These are phyloP conservation scores for Denticeps clupeoides DNA, from an alignment of 2,797 vertebrate genomes.

Conservation along the genomic window DNA sequence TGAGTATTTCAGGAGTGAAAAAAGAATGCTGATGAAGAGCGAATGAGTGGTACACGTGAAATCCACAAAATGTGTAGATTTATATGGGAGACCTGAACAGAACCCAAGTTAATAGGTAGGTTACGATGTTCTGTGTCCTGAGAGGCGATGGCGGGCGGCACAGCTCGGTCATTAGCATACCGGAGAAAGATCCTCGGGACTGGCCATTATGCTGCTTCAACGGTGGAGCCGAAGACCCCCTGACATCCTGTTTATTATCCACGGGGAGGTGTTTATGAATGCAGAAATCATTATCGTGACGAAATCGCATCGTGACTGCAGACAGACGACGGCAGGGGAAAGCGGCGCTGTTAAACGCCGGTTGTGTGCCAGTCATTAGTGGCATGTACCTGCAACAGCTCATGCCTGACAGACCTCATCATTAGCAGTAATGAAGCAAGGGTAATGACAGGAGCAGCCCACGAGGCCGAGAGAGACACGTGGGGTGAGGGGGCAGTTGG, in stretches of 20 bases:
- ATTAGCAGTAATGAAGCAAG: conserved; percentile 7
- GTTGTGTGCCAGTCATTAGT: background rate
- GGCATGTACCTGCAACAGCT: background rate
- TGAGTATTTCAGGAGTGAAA: too few species aligned
- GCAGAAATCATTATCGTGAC: background rate
- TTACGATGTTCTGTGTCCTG: too few species aligned
- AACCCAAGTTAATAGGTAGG: too few species aligned
- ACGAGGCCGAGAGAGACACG: background rate
- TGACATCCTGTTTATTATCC: background rate
- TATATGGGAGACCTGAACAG: too few species aligned
- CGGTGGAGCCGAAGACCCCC: too few species aligned
- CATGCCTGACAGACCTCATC: background rate
- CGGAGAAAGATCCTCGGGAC: too few species aligned
- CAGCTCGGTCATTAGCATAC: too few species aligned
- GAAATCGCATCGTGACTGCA: background rate
- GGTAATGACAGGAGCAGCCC: background rate
- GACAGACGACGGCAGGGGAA: background rate
- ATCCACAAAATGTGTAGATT: too few species aligned
- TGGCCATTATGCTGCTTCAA: too few species aligned
- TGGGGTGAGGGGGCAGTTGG: background rate
- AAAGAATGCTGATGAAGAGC: too few species aligned
- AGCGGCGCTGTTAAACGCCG: background rate
- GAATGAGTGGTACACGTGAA: too few species aligned
- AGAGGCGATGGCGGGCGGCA: too few species aligned
- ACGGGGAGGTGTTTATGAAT: background rate